Evolutionary conservation across 2,888 invertebrate genomes (phyloP).

Genomic region (Clistopyga incitator): DNA sequence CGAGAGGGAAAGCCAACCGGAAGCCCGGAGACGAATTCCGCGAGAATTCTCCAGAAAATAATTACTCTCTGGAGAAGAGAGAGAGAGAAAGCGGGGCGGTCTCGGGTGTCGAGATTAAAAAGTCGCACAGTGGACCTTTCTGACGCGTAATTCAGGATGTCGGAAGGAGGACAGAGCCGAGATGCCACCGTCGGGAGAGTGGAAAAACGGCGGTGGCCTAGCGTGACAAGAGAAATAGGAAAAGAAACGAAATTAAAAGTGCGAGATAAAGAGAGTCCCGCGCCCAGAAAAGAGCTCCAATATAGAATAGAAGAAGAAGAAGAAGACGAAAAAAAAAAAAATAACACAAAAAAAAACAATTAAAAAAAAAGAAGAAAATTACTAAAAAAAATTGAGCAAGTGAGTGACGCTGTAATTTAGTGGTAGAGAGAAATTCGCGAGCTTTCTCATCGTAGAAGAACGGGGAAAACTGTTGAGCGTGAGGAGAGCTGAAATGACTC

Average conservation of each 20-base stretch:
- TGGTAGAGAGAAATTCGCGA: conserved; percentile 60
- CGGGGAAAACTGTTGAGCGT: conserved; percentile 41
- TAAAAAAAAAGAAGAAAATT: too few relatives aligned
- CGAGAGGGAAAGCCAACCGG: conserved; percentile 38
- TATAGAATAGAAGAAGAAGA: conserved; percentile 1
- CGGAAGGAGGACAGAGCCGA: conserved; percentile 55
- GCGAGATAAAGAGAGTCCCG: conserved; percentile 28
- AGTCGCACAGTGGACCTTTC: conserved; percentile 33
- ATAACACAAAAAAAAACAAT: conserved; percentile 7
- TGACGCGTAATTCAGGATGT: conserved; percentile 57
- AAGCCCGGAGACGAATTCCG: conserved; percentile 53
- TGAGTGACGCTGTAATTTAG: conserved; percentile 63
- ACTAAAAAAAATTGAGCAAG: conserved; percentile 32
- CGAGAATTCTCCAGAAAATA: conserved; percentile 58
- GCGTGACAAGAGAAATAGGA: conserved; percentile 41
- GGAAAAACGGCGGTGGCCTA: conserved; percentile 9
- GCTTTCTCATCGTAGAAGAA: conserved; percentile 25
- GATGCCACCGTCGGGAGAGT: conserved; percentile 34
- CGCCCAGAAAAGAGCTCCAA: conserved; percentile 10
- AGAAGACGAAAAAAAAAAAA: conserved; percentile 22
- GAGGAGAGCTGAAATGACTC: conserved; percentile 53
- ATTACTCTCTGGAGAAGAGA: conserved; percentile 63
- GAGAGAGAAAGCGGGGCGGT: conserved; percentile 16
- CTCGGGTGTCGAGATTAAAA: conserved; percentile 60
- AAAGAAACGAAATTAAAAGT: conserved; percentile 55